A percentile compares a stretch with the other conserved stretches of the same genome.
Evolutionary conservation across 1,140 invertebrate genomes (phyloP).

Genomic region (Leptinotarsa lineolata): DNA sequence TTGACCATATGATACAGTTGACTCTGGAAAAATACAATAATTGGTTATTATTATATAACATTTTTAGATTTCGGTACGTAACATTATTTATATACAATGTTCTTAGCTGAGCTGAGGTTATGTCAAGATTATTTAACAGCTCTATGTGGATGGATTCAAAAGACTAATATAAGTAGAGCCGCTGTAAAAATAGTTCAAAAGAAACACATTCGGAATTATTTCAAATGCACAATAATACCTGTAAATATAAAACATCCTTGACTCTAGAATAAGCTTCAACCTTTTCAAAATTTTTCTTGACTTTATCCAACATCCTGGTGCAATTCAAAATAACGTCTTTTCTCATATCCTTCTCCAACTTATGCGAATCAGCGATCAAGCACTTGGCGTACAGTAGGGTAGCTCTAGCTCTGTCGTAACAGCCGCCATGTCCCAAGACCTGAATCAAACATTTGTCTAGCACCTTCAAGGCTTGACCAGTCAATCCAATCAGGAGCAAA

Average conservation of each 20-base stretch:
- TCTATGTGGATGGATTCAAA: too few relatives aligned
- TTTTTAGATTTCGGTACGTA: too few relatives aligned
- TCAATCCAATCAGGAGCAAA: slow-evolving; percentile 73
- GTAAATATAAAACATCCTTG: slow-evolving; percentile 72
- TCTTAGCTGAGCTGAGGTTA: too few relatives aligned
- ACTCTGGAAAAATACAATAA: slow-evolving; percentile 59
- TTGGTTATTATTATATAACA: too few relatives aligned
- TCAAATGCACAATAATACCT: slow-evolving; percentile 56
- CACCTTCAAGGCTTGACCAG: slow-evolving; percentile 72
- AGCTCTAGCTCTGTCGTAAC: slow-evolving; percentile 76
- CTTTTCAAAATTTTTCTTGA: slow-evolving; percentile 71
- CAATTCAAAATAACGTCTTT: slow-evolving; percentile 65
- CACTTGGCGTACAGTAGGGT: slow-evolving; percentile 70
- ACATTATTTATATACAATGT: too few relatives aligned
- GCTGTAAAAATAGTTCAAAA: not conserved
- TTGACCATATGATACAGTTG: slow-evolving; percentile 71
- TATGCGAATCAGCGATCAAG: slow-evolving; percentile 64
- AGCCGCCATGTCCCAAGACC: slow-evolving; percentile 78
- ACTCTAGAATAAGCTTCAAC: slow-evolving; percentile 74
- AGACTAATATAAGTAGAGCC: too few relatives aligned
- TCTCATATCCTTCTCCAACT: slow-evolving; percentile 56
- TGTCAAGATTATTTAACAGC: too few relatives aligned
- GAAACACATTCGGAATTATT: not conserved
- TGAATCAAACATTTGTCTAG: slow-evolving; percentile 71
- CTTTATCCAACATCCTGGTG: slow-evolving; percentile 66